A percentile compares a stretch with the other conserved stretches of the same genome.
These are phyloP conservation scores for Ichneumoninae sp. DNA, from an alignment of 2,888 invertebrate species.

Conservation along the genomic window DNA sequence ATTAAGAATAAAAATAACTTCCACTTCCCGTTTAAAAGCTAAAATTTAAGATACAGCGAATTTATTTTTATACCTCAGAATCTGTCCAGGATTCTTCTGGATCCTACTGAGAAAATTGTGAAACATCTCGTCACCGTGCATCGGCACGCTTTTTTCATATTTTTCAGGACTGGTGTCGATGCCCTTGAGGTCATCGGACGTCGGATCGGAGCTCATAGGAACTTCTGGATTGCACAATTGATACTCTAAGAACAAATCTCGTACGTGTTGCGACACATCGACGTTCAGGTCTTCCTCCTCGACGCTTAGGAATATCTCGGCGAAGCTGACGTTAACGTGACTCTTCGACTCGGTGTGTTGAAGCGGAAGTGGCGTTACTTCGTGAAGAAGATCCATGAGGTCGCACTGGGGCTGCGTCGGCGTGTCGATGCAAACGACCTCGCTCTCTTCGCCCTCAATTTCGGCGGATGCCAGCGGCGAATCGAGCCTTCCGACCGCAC, in stretches of 20 bases:
- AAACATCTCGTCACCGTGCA: constrained; percentile 93
- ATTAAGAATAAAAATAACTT: constrained; percentile 19
- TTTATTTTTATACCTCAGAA: constrained; percentile 88
- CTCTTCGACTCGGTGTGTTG: constrained; percentile 78
- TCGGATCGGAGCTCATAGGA: constrained; percentile 72
- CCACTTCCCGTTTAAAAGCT: not conserved
- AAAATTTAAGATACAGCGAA: not conserved
- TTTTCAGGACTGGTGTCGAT: constrained; percentile 86
- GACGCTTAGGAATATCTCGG: constrained; percentile 87
- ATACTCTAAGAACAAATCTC: constrained; percentile 88
- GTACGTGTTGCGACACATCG: constrained; percentile 87
- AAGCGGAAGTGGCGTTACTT: constrained; percentile 86
- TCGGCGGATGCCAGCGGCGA: constrained; percentile 90
- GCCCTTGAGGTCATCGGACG: constrained; percentile 76
- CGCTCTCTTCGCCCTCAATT: constrained; percentile 93
- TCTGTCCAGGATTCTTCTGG: constrained; percentile 91
- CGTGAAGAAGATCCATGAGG: constrained; percentile 89
- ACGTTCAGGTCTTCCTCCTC: constrained; percentile 86
- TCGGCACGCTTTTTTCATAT: constrained; percentile 92
- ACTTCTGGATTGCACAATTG: constrained; percentile 84
- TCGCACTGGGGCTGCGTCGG: constrained; percentile 90
- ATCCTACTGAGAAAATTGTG: constrained; percentile 91
- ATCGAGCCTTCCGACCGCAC: constrained; percentile 86
- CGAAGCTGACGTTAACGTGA: constrained; percentile 82
- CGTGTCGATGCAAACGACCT: constrained; percentile 91